phyloP scores from a whole-genome alignment of 2,888 invertebrate species.

The Orthosia gracilis region DNA sequence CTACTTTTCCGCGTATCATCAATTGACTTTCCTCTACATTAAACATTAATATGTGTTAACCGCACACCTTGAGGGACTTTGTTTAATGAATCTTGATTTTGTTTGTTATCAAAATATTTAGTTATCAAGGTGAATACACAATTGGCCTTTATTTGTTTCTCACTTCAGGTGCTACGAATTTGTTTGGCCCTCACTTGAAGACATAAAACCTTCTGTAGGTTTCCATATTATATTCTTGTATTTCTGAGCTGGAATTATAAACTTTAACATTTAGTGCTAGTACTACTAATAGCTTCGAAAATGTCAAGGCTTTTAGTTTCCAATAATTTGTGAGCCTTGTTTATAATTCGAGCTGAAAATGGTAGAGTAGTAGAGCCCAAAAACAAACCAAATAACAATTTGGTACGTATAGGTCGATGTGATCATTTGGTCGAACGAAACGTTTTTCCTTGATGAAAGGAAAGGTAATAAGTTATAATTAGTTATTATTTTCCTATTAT shows the following conservation, averaged over 20 bases:
- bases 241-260: conserved; percentile 1
- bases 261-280: conserved; percentile 22
- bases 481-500: too few relatives aligned
- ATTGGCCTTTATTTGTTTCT: conserved; percentile 38
- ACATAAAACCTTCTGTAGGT: not conserved
- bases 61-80: conserved; percentile 53
- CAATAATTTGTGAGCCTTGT: not conserved
- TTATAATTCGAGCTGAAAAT: not conserved
- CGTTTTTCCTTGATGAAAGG: conserved; percentile 4
- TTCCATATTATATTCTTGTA: not conserved
- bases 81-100: conserved; percentile 51
- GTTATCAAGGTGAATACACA: conserved; percentile 42
- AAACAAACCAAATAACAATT: not conserved
- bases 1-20: conserved; percentile 52
- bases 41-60: conserved; percentile 27
- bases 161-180: conserved; percentile 10
- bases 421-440: not conserved
- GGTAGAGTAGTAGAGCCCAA: not conserved
- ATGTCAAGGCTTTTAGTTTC: conserved; percentile 44
- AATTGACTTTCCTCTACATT: conserved; percentile 53
- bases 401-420: not conserved
- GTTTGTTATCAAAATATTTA: conserved; percentile 44
- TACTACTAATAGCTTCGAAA: conserved; percentile 5
- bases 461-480: too few relatives aligned
- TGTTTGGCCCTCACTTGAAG: conserved; percentile 2